Conservation (phyloP, 2,797 vertebrate species). For the Oophaga sylvatica region DNA sequence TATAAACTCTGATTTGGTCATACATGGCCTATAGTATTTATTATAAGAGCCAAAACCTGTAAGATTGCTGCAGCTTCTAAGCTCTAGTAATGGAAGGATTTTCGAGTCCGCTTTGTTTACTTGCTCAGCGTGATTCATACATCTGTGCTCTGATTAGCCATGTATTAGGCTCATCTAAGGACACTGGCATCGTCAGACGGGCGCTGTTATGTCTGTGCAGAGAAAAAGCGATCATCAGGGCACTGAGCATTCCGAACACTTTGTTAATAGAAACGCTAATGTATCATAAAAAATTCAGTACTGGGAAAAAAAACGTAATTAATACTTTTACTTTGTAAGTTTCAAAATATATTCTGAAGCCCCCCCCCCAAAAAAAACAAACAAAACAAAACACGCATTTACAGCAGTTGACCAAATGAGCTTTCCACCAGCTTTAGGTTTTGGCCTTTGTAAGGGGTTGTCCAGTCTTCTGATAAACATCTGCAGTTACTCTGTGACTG, state of each 20-base stretch:
- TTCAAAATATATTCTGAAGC: too few relatives aligned
- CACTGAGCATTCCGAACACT: not conserved
- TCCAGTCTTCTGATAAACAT: too few relatives aligned
- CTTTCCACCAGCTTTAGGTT: too few relatives aligned
- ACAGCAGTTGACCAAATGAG: too few relatives aligned
- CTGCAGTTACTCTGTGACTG: too few relatives aligned
- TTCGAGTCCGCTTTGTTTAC: slow-evolving; percentile 66
- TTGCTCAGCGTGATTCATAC: slow-evolving; percentile 62
- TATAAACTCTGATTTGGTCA: not conserved
- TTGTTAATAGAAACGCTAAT: not conserved
- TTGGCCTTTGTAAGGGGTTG: too few relatives aligned
- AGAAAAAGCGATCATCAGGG: not conserved
- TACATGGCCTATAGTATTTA: not conserved
- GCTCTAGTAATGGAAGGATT: slow-evolving; percentile 47
- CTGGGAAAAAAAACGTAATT: too few relatives aligned
- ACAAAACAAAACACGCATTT: too few relatives aligned
- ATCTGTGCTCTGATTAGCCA: slow-evolving; percentile 64
- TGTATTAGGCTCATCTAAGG: slow-evolving; percentile 61
- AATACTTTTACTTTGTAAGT: too few relatives aligned
- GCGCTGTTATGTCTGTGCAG: slow-evolving; percentile 26
- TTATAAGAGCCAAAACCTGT: not conserved
- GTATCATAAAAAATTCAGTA: not conserved
- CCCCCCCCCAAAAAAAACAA: too few relatives aligned
- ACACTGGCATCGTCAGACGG: slow-evolving; percentile 59
- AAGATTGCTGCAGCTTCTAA: slow-evolving; percentile 26